Conservation (phyloP, 2,888 invertebrate species). For the Tiphia femorata region DNA sequence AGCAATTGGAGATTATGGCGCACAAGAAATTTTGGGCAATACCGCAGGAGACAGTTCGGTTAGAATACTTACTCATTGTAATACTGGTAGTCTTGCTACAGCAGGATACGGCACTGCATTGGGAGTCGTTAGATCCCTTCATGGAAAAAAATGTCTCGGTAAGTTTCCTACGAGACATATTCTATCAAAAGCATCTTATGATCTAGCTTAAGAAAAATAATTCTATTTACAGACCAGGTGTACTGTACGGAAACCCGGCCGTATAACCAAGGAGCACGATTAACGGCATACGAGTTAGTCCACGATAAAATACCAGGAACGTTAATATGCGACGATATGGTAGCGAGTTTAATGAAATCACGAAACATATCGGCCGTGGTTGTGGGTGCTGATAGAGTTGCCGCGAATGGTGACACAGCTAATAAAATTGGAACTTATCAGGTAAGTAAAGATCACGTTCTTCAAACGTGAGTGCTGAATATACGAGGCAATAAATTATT, state of each 20-base stretch:
- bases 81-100: constrained; percentile 98
- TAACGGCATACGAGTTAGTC: constrained; percentile 96
- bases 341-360: constrained; percentile 88
- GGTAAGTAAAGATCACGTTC: constrained; percentile 58
- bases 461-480: no score
- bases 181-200: not conserved
- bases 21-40: constrained; percentile 79
- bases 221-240: constrained; percentile 78
- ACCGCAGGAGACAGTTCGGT: constrained; percentile 75
- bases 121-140: constrained; percentile 91
- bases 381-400: constrained; percentile 97
- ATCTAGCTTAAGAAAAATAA: not conserved
- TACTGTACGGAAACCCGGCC: constrained; percentile 98
- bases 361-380: constrained; percentile 90
- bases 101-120: constrained; percentile 98
- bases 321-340: constrained; percentile 95
- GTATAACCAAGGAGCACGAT: constrained; percentile 95
- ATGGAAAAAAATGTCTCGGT: constrained; percentile 80
- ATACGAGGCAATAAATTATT: no score
- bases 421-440: constrained; percentile 99
- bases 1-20: constrained; percentile 88
- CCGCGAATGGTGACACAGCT: constrained; percentile 97
- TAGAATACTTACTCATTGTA: constrained; percentile 94
- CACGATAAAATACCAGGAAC: constrained; percentile 93
- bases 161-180: constrained; percentile 53